phyloP scores from a whole-genome alignment of 92 coral and sea anemone genomes.

The Plumapathes pennacea region DNA sequence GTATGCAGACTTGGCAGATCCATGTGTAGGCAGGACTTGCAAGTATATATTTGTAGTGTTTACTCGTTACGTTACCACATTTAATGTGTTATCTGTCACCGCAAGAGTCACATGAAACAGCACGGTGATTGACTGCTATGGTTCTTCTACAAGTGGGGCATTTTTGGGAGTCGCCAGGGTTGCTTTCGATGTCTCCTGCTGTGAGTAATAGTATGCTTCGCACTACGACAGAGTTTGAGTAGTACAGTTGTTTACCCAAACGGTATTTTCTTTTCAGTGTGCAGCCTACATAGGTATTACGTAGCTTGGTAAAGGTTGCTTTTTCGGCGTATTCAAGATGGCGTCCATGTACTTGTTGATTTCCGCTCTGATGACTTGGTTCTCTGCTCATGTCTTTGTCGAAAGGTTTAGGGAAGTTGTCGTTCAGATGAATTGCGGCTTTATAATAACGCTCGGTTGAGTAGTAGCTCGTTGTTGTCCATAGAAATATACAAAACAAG shows the following conservation, averaged over 20 bases:
- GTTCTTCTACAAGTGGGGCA: conserved; percentile 3
- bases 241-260: not conserved
- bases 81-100: conserved; percentile 3
- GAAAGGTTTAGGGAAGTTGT: too few species aligned
- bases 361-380: too few species aligned
- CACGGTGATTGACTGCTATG: conserved; percentile 1
- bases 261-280: too few species aligned
- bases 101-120: not conserved
- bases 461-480: too few species aligned
- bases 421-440: too few species aligned
- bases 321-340: too few species aligned
- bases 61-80: conserved; percentile 1
- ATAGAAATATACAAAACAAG: too few species aligned
- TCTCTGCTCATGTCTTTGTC: too few species aligned
- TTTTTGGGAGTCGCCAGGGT: conserved; percentile 1
- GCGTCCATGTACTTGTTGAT: too few species aligned
- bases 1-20: not conserved
- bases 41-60: not conserved
- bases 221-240: not conserved
- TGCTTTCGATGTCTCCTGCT: conserved; percentile 1
- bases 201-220: not conserved
- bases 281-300: too few species aligned
- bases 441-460: too few species aligned
- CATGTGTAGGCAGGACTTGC: not conserved
- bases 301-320: too few species aligned